These are phyloP conservation scores for Channallabes apus DNA, from an alignment of 2,797 vertebrate species.

Conservation along the genomic window DNA sequence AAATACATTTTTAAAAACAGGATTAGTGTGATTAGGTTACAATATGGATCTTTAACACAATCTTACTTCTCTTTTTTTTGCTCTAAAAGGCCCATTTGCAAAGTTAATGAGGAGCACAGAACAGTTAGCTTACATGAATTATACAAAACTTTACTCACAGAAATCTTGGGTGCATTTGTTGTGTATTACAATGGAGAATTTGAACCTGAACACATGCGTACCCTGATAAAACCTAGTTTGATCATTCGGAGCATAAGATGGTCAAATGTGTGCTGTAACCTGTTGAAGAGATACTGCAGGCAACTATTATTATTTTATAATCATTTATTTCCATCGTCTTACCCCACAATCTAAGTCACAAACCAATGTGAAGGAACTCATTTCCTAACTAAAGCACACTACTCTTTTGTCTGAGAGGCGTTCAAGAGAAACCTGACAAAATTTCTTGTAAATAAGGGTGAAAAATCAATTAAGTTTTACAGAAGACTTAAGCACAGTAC, in stretches of 20 bases:
- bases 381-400: neutral
- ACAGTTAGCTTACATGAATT: neutral
- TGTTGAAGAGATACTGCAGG: neutral
- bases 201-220: neutral
- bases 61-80: conserved; percentile 18
- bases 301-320: neutral
- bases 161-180: conserved; percentile 26
- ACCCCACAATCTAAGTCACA: neutral
- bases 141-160: neutral
- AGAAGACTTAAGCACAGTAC: no score
- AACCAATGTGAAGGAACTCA: neutral
- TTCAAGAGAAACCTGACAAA: no score
- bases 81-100: neutral
- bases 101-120: neutral
- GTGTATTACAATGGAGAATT: neutral
- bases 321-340: neutral
- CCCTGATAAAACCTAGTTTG: neutral
- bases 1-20: conserved; percentile 26
- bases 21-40: neutral
- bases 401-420: neutral
- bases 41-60: neutral
- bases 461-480: no score
- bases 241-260: neutral
- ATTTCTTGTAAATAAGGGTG: no score
- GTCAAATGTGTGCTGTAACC: neutral